Evolutionary conservation across 2,888 invertebrate species (phyloP).

Genomic region (Acronicta psi): DNA sequence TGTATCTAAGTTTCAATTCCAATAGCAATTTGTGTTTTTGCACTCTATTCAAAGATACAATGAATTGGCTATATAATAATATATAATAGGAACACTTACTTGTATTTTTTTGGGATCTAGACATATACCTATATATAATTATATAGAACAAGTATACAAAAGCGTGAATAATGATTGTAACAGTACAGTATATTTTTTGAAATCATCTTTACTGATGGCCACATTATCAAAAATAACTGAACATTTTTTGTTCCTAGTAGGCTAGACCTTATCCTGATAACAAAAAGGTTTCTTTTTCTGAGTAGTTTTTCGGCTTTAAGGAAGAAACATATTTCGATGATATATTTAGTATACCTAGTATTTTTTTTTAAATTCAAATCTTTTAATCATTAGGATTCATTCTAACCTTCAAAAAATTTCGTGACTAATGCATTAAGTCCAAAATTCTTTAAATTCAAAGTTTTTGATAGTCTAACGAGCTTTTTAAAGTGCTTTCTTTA

Average conservation of each 20-base stretch:
- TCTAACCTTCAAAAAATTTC: slow-evolving; percentile 25
- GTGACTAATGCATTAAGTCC: slow-evolving; percentile 31
- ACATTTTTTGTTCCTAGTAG: too few relatives aligned
- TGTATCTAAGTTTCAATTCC: slow-evolving; percentile 41
- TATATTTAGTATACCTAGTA: too few relatives aligned
- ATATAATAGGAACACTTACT: slow-evolving; percentile 22
- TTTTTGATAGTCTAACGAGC: slow-evolving; percentile 54
- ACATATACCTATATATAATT: not conserved
- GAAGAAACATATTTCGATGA: too few relatives aligned
- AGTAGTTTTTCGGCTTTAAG: too few relatives aligned
- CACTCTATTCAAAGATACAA: slow-evolving; percentile 26
- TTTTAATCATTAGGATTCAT: not conserved
- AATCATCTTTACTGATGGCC: too few relatives aligned
- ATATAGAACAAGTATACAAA: too few relatives aligned
- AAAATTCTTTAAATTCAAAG: slow-evolving; percentile 50
- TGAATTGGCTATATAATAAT: slow-evolving; percentile 28
- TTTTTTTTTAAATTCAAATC: not conserved
- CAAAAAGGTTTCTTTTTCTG: too few relatives aligned
- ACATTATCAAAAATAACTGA: too few relatives aligned
- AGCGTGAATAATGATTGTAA: too few relatives aligned
- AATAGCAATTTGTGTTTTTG: slow-evolving; percentile 40
- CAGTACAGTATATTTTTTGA: too few relatives aligned
- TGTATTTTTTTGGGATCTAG: slow-evolving; percentile 14
- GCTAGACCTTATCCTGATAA: too few relatives aligned
- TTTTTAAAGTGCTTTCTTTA: slow-evolving; percentile 52